These are phyloP conservation scores for Atta cephalotes DNA, from an alignment of 1,140 invertebrate genomes.

Conservation along the genomic window DNA sequence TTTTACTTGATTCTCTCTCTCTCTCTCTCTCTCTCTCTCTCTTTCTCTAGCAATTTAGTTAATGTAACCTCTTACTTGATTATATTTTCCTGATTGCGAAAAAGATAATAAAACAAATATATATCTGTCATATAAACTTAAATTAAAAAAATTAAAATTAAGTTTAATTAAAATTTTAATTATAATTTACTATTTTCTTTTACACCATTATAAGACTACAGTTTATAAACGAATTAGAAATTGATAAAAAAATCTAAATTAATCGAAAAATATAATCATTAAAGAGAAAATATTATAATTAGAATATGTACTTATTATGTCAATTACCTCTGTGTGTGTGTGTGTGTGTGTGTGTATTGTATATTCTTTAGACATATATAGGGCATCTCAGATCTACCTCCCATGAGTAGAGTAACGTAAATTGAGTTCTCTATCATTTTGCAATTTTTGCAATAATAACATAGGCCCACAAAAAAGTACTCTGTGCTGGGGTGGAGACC, in stretches of 20 bases:
- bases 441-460: no score
- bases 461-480: no score
- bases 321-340: neutral
- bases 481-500: no score
- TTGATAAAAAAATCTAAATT: neutral
- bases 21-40: no score
- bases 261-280: neutral
- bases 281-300: neutral
- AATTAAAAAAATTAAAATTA: no score
- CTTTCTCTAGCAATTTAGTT: neutral
- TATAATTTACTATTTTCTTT: neutral
- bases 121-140: neutral
- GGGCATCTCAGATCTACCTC: no score
- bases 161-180: no score
- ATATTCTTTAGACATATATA: neutral
- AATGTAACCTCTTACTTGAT: neutral
- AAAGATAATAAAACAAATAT: neutral
- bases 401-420: no score
- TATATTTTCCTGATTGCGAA: neutral
- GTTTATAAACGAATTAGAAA: neutral
- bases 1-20: no score
- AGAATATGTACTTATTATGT: conserved; percentile 1
- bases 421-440: no score
- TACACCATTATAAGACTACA: neutral
- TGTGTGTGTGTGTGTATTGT: no score